Evolutionary conservation across 2,888 invertebrate genomes (phyloP), one percentile per base, ranked within the genome.

Genomic region (Entomobrya proxima): DNA sequence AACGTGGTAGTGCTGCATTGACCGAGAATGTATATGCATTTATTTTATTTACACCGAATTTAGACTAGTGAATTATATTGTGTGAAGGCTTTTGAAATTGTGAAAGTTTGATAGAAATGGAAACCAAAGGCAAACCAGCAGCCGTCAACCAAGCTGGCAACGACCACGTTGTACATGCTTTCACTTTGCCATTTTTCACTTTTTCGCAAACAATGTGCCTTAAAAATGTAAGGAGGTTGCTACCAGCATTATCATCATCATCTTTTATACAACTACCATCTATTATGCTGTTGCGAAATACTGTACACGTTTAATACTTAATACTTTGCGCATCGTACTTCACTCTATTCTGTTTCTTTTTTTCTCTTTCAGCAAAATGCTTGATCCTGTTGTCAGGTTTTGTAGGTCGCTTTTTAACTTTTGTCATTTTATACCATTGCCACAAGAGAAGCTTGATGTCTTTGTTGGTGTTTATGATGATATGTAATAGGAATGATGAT

Each of bases 361-460:
- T 52, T 40, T 27, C 55, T 40, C 40, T 35, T 58, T 58, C 24
- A 58, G 21, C 32, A 32, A 75, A 75, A 75, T 6, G 55, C 27
- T 24, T 69, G 44, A 69, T 69, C 69, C 69, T 30, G 13, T 76
- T 76, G 64, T 78, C 64, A 64, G 47, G 35, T 21, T 67, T 78
- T 67, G 64, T 58, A 61, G 78, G 78, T 78, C 64, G 64, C n/a
- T n/a, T 80, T 80, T 74, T 50, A 75, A 75, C 44, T 61, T 40
- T 44, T 74, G 81, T 81, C 74, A 44, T 74, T 81, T 81, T 74
- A 61, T 61, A 40, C 44, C 30, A 27, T 47, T 74, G 61, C 44
- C 61, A 81, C 44, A 81, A 44, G 74, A 81, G 81, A 74, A 47
- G 74, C 58, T 55, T 81, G 74, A 74, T 67, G 67, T 79, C 69